A percentile compares a stretch with the other conserved stretches of the same genome.
Conservation (phyloP, 2,888 invertebrate genomes). For the Xanthorhoe spadicearia region DNA sequence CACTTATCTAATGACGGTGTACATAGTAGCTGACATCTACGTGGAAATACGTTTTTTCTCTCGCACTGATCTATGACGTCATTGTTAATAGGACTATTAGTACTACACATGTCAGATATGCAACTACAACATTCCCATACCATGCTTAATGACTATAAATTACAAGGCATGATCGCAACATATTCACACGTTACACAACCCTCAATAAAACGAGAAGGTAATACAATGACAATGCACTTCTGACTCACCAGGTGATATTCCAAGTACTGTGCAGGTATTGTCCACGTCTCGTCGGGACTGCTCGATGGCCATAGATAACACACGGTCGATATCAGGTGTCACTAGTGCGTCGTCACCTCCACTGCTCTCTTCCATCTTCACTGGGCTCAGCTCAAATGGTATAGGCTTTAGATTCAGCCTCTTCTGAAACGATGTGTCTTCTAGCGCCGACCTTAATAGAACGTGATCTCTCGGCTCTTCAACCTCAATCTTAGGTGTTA, state of each 20-base stretch:
- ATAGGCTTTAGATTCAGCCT: conserved; percentile 92
- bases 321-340: conserved; percentile 92
- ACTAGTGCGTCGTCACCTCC: conserved; percentile 85
- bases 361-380: conserved; percentile 89
- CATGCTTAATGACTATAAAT: conserved; percentile 46
- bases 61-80: conserved; percentile 65
- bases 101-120: conserved; percentile 50
- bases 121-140: conserved; percentile 55
- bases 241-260: conserved; percentile 94
- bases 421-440: conserved; percentile 94
- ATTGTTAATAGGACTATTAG: conserved; percentile 57
- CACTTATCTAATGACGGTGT: conserved; percentile 63
- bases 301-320: conserved; percentile 93
- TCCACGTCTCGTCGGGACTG: conserved; percentile 94
- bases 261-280: conserved; percentile 92
- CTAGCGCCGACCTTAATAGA: conserved; percentile 90
- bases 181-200: conserved; percentile 44
- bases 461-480: conserved; percentile 88
- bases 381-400: conserved; percentile 86
- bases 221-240: conserved; percentile 29
- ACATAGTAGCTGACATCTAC: conserved; percentile 60
- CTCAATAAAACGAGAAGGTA: conserved; percentile 47
- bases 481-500: conserved; percentile 84
- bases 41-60: conserved; percentile 68
- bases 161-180: conserved; percentile 40